phyloP scores from a whole-genome alignment of 2,113 vertebrate genomes.

The Balaenoptera acutorostrata region DNA sequence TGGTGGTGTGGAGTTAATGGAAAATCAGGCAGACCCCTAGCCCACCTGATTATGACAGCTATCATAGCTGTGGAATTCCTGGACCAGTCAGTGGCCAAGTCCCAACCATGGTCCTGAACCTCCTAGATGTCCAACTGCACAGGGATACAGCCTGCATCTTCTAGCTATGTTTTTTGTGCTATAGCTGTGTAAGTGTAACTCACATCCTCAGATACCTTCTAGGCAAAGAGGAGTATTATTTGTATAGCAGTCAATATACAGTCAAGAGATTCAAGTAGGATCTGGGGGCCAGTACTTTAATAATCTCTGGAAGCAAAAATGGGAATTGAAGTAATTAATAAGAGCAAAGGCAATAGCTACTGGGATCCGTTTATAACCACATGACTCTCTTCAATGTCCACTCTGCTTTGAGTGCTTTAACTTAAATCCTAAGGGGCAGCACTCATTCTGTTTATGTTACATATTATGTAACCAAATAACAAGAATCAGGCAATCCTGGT shows the following conservation, averaged over 20 bases:
- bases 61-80: neutral
- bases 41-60: neutral
- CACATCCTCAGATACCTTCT: neutral
- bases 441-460: neutral
- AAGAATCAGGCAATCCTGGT: neutral
- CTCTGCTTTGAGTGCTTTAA: constrained; percentile 7
- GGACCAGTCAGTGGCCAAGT: neutral
- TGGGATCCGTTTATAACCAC: neutral
- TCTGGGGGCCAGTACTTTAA: neutral
- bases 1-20: neutral
- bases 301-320: constrained; percentile 5
- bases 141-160: neutral
- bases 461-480: neutral
- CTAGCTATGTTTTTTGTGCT: neutral
- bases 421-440: neutral
- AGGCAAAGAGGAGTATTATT: neutral
- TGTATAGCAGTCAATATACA: neutral
- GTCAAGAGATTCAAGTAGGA: neutral
- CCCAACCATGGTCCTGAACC: neutral
- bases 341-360: neutral
- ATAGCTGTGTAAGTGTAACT: neutral
- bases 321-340: neutral
- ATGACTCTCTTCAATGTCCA: neutral
- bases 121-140: neutral
- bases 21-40: neutral